Percentiles rank a stretch among this genome's conserved stretches.
Evolutionary conservation across 2,888 invertebrate genomes (phyloP).

Genomic region (Nipponacmea schrenckii): DNA sequence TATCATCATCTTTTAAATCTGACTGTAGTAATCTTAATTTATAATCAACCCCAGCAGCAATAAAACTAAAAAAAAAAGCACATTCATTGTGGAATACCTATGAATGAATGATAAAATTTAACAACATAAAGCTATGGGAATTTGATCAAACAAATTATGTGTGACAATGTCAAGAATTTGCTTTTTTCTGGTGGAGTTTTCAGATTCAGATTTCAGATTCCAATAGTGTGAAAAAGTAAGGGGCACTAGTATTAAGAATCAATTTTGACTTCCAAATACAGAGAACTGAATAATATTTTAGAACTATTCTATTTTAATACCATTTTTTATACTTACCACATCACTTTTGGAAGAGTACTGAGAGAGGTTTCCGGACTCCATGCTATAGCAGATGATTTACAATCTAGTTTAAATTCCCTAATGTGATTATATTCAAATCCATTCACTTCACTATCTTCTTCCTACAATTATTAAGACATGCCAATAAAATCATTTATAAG

Average conservation of each 20-base stretch:
- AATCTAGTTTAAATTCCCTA: constrained; percentile 55
- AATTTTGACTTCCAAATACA: too few species aligned
- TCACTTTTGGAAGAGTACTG: constrained; percentile 39
- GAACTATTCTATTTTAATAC: not conserved
- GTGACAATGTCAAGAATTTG: too few species aligned
- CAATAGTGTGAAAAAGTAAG: too few species aligned
- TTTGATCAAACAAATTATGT: too few species aligned
- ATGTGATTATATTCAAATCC: constrained; percentile 52
- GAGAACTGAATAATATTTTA: too few species aligned
- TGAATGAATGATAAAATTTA: too few species aligned
- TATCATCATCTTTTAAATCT: constrained; percentile 50
- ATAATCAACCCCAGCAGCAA: constrained; percentile 56
- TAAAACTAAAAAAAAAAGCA: constrained; percentile 47
- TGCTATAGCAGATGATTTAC: constrained; percentile 51
- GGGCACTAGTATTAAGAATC: too few species aligned
- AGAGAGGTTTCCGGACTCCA: constrained; percentile 61
- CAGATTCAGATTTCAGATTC: too few species aligned
- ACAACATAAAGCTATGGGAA: too few species aligned
- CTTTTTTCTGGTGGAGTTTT: too few species aligned
- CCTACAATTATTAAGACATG: constrained; percentile 34
- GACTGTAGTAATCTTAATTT: constrained; percentile 53
- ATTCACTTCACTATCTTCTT: constrained; percentile 54
- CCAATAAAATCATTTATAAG: not conserved
- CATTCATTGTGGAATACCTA: too few species aligned
- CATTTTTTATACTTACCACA: constrained; percentile 34